Percentiles rank a stretch among this genome's conserved stretches.
phyloP scores from a whole-genome alignment of 2,113 vertebrate genomes.

The Dicrurus megarhynchus region DNA sequence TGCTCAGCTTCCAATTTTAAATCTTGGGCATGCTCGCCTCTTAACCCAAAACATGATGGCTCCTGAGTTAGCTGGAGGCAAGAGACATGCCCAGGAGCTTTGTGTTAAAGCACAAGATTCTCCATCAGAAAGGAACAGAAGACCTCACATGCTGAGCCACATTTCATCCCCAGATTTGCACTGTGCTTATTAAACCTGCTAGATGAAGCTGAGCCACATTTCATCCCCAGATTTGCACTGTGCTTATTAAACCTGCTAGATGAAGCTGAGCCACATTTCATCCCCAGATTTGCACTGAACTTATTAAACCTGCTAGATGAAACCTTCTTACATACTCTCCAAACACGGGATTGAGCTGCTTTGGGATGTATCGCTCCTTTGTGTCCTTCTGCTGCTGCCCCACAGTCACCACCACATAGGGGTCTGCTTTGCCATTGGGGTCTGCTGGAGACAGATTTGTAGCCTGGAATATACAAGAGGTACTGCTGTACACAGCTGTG shows the following conservation, averaged over 20 bases:
- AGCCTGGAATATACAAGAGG: constrained; percentile 75
- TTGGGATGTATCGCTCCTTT: constrained; percentile 89
- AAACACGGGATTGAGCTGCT: constrained; percentile 92
- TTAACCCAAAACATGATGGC: not conserved
- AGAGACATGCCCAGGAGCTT: not conserved
- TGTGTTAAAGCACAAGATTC: not conserved
- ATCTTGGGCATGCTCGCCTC: not conserved
- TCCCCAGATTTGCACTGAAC: not conserved
- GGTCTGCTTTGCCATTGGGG: constrained; percentile 91
- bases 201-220: not conserved
- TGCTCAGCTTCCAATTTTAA: not conserved
- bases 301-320: not conserved
- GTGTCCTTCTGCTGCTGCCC: constrained; percentile 79
- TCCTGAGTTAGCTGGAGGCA: not conserved
- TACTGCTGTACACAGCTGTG: not conserved
- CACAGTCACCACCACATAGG: constrained; percentile 84
- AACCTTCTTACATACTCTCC: constrained; percentile 83
- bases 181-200: not conserved
- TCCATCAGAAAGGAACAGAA: not conserved
- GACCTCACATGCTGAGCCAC: not conserved
- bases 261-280: not conserved
- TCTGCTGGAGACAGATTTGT: constrained; percentile 87
- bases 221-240: not conserved
- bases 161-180: not conserved
- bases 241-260: not conserved